Percentiles rank a stretch among this genome's conserved stretches.
phyloP scores from a whole-genome alignment of 1,140 invertebrate species.

The Tetramorium simillimum region DNA sequence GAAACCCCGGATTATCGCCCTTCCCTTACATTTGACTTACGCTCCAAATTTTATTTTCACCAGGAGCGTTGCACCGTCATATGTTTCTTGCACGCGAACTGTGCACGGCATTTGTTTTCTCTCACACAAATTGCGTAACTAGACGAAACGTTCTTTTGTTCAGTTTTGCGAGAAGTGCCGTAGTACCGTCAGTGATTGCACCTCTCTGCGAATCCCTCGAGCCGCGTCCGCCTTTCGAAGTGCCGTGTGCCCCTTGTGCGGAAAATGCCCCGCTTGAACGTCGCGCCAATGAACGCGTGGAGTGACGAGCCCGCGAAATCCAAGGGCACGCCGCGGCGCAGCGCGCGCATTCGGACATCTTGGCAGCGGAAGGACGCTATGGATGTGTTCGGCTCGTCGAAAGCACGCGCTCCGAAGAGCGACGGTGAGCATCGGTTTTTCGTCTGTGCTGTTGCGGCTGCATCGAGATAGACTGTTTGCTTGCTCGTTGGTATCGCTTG shows the following conservation, averaged over 20 bases:
- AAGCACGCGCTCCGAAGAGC: conserved; percentile 80
- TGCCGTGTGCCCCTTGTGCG: no score
- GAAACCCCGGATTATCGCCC: no score
- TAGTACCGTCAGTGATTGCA: background rate
- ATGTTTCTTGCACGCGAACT: no score
- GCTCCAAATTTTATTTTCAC: no score
- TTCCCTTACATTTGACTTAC: no score
- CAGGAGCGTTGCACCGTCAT: no score
- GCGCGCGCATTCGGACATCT: conserved; percentile 44
- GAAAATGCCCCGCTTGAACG: background rate
- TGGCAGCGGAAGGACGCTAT: conserved; percentile 79
- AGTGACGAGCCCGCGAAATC: conserved; percentile 81
- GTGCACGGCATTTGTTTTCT: no score
- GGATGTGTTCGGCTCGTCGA: conserved; percentile 82
- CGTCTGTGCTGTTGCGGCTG: conserved; percentile 1
- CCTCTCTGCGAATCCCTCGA: background rate
- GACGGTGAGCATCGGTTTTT: conserved; percentile 80
- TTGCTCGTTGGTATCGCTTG: conserved; percentile 68
- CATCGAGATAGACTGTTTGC: conserved; percentile 39
- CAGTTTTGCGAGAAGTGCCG: no score
- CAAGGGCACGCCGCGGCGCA: conserved; percentile 76
- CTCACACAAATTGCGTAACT: no score
- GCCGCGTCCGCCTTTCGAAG: no score
- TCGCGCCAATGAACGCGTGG: conserved; percentile 61
- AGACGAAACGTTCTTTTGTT: no score